Evolutionary conservation across 2,888 invertebrate genomes (phyloP), one percentile per base, ranked within the genome.

Genomic region (Rotaria socialis): DNA sequence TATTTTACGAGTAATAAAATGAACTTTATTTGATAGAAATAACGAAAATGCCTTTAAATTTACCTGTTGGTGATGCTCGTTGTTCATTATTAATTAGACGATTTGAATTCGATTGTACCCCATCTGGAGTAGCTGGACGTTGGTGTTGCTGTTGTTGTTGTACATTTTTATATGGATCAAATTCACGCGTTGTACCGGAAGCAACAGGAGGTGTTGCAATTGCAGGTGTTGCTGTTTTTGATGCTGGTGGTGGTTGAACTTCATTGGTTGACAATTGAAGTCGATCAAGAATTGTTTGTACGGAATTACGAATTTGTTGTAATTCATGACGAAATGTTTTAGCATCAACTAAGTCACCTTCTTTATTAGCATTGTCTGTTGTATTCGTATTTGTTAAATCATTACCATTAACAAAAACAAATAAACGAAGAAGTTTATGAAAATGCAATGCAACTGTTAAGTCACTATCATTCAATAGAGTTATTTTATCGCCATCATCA

Each of bases 201-300:
- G 8, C 14, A 27, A 67, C 35, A 27, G 27, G 16, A 67, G 22
- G 47, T 47, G 47, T 47, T 47, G 43, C n/a, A n/a, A n/a, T 47
- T 47, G 43, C n/a, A n/a, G 80, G 22, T 24, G 41, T 43, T 41
- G 0, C 5, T 75, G 58, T 7, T 58, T 14, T 14, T 50, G 24
- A 11, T 85, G 50, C n/a, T 84, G 10, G n/a, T 52, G 11, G 5
- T 35, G 56, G 0, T 55, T 27, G 7, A 27, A n/a, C 27, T 10
- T 52, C 85, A 41, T 47, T 89, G 88, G 19, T 41, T 67, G 67
- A 35, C 88, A 89, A 88, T 89, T 93, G 93, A 85, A 94, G 90
- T 41, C 91, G 90, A 89, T 94, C 94, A 88, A 94, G 90, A 85
- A 94, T 89, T 87, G 91, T 91, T 89, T 93, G 93, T 8, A 94